Evolutionary conservation across 2,888 invertebrate genomes (phyloP), one percentile per base, ranked within the genome.

Genomic region (Oegoconia quadripuncta): DNA sequence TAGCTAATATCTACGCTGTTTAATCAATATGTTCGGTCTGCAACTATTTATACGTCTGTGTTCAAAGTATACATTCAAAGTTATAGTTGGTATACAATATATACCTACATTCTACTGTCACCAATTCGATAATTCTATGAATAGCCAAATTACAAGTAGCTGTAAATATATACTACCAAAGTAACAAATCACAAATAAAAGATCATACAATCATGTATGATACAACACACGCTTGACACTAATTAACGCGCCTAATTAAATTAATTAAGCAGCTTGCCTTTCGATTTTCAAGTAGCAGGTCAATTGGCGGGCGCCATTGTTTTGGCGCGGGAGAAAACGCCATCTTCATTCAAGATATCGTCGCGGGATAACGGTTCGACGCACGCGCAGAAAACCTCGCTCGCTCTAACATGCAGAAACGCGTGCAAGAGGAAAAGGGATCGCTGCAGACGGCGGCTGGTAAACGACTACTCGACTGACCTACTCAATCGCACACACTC

Each of bases 341-440:
- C 78, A 80, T 84, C 81, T 86, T 79, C 88, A 88, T 88, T 88
- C 84, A 87, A 87, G 81, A 81, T 84, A 86, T 84, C 77, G 80
- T 61, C 66, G 78, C 66, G 74, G 81, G 77, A 82, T 88, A 88
- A 88, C 88, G 88, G 88, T 87, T 67, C 70, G 65, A 60, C 74
- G 80, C 78, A 78, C 76, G 79, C 76, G 76, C 70, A 64, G 38
- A 22, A 35, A 25, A 6, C 27, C 57, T 42, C 28, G 68, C 76
- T 43, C 58, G 37, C 44, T 75, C 73, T 3, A 31, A 36, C 67
- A 3, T 25, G 22, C 28, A 4, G 0, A 11, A 18, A 18, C 14
- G 12, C 11, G 7, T 0, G 0, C 9, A 30, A 16, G 54, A 17
- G 36, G 46, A 70, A 78, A 34, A 52, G 71, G 55, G 77, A 79